Conservation (phyloP, 2,113 vertebrate genomes). For the Odocoileus virginianus region DNA sequence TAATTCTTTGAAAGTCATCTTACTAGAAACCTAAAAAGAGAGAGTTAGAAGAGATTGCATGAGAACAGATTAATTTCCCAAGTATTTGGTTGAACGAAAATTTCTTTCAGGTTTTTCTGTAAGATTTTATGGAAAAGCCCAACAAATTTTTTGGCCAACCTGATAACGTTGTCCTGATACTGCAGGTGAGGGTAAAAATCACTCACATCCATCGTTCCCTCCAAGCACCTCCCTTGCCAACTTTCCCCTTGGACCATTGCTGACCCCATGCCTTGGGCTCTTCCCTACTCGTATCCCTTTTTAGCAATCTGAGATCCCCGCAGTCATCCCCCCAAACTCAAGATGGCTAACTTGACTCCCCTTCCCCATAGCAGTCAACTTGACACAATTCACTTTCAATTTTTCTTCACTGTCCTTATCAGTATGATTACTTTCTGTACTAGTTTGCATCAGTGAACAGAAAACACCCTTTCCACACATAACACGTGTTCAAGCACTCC, state of each 20-base stretch:
- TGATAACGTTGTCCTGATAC: not conserved
- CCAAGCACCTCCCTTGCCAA: not conserved
- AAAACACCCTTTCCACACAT: not conserved
- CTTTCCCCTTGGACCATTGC: not conserved
- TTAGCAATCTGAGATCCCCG: not conserved
- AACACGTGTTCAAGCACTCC: not conserved
- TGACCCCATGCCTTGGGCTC: not conserved
- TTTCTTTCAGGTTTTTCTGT: not conserved
- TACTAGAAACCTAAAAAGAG: slow-evolving; percentile 42
- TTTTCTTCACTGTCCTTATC: not conserved
- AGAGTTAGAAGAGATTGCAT: not conserved
- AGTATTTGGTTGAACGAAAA: not conserved
- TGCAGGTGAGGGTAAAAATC: not conserved
- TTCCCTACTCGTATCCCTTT: not conserved
- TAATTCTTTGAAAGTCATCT: slow-evolving; percentile 36
- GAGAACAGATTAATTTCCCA: not conserved
- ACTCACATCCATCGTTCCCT: not conserved
- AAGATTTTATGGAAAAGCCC: not conserved
- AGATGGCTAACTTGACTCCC: not conserved
- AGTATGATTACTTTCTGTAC: not conserved
- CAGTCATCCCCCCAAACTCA: not conserved
- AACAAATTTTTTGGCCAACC: not conserved
- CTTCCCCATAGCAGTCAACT: not conserved
- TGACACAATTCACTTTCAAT: not conserved
- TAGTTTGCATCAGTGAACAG: not conserved